Evolutionary conservation across 2,888 invertebrate genomes (phyloP).

Genomic region (Sussaba pulchella): DNA sequence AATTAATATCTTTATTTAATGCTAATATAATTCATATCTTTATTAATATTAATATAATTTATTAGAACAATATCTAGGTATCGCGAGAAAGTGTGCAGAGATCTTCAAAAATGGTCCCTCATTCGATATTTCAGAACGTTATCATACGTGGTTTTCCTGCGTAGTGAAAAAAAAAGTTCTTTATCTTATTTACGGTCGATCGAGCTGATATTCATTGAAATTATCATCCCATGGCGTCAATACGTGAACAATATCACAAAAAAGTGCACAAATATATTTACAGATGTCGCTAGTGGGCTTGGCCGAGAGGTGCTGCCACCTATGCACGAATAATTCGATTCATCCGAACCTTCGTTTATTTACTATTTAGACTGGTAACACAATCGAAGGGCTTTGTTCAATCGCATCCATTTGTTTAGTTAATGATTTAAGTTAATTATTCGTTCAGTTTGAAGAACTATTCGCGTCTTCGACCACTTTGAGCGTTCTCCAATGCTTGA

Average conservation of each 20-base stretch:
- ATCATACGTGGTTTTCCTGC: constrained; percentile 31
- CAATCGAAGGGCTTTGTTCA: too few species aligned
- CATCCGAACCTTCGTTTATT: not conserved
- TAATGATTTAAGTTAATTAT: not conserved
- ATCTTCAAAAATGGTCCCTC: too few species aligned
- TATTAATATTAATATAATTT: too few species aligned
- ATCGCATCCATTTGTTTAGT: not conserved
- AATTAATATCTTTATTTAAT: too few species aligned
- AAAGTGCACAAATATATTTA: not conserved
- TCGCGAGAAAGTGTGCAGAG: too few species aligned
- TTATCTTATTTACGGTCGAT: constrained; percentile 16
- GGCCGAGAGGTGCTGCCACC: constrained; percentile 46
- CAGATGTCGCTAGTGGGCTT: constrained; percentile 22
- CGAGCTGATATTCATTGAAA: not conserved
- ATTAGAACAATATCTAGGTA: too few species aligned
- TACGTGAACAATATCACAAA: not conserved
- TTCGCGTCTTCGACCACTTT: not conserved
- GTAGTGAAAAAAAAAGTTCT: not conserved
- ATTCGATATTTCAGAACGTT: constrained; percentile 65
- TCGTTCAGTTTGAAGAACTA: not conserved
- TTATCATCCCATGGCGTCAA: not conserved
- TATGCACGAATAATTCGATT: not conserved
- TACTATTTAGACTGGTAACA: too few species aligned
- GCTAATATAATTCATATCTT: too few species aligned
- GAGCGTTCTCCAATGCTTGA: too few species aligned